Evolutionary conservation across 1,140 invertebrate genomes (phyloP), one percentile per base, ranked within the genome.

Genomic region (Thaumatotibia leucotreta): DNA sequence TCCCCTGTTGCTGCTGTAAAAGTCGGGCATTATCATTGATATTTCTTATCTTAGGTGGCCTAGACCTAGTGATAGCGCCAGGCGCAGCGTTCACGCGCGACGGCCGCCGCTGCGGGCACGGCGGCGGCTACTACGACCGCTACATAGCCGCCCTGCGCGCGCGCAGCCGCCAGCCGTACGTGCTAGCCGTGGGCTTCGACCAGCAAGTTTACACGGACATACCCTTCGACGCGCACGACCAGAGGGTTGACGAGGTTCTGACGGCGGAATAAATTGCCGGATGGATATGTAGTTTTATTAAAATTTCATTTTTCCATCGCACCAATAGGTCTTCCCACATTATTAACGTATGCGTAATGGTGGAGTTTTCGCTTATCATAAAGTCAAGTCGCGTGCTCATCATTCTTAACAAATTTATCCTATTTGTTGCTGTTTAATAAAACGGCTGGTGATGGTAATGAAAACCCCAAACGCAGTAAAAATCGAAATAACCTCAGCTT

Each of bases 21-120:
- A n/a, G n/a, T n/a, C n/a, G n/a, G n/a, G n/a, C n/a, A n/a, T n/a
- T n/a, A n/a, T n/a, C n/a, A n/a, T n/a, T n/a, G n/a, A n/a, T n/a
- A n/a, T n/a, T n/a, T n/a, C 14, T 54, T 54, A 8, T 29, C 39
- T 11, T 32, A 93, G 92, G 92, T 71, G 96, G 95, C 31, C 85
- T 98, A 27, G 97, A 98, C 91, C 87, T 98, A 20, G 94, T 98
- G n/a, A 89, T 98, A 63, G 89, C 96, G 20, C 97, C 97, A 29
- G 97, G 97, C 0, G 92, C 98, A 3, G 97, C 94, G 10, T 98
- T 98, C 80, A 95, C 96, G 0, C 82, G 70, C 22, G 74, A 90
- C 35, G 96, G 96, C 0, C 90, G 93, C 71, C 92, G 97, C 32
- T 80, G 97, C 33, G 97, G 97, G 0, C 93, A 96, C 81, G 97